These are phyloP conservation scores for Elmis aenea DNA, from an alignment of 2,888 invertebrate species.

Conservation along the genomic window DNA sequence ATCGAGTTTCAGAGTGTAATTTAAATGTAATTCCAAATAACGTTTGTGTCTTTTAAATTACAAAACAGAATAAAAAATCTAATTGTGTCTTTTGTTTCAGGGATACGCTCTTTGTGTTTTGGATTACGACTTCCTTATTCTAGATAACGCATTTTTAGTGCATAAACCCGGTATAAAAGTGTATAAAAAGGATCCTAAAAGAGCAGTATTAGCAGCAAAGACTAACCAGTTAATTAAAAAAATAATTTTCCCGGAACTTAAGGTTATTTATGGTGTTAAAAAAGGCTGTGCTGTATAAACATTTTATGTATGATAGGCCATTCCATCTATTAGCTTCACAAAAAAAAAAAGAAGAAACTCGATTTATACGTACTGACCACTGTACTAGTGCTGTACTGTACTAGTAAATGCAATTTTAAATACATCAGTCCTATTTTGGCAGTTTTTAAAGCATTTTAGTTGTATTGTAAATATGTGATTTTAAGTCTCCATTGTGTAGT, in stretches of 20 bases:
- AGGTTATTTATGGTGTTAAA: conserved; percentile 74
- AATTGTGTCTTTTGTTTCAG: conserved; percentile 47
- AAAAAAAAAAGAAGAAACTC: not conserved
- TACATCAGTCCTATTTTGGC: too few relatives aligned
- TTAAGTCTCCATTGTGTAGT: too few relatives aligned
- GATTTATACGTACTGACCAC: not conserved
- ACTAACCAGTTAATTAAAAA: conserved; percentile 74
- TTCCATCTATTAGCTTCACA: conserved; percentile 1
- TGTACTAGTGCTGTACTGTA: not conserved
- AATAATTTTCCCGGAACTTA: conserved; percentile 79
- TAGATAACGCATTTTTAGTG: conserved; percentile 89
- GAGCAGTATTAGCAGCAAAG: conserved; percentile 69
- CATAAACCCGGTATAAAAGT: conserved; percentile 90
- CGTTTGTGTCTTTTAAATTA: too few relatives aligned
- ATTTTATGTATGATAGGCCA: conserved; percentile 6
- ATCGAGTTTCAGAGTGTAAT: too few relatives aligned
- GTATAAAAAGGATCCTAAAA: conserved; percentile 70
- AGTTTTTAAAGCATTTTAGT: too few relatives aligned
- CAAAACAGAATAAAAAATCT: not conserved
- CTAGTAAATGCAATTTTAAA: too few relatives aligned
- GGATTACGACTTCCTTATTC: conserved; percentile 87
- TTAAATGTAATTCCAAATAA: too few relatives aligned
- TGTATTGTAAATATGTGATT: too few relatives aligned
- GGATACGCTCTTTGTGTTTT: conserved; percentile 86
- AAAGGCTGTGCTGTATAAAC: conserved; percentile 72